Percentiles rank a stretch among this genome's conserved stretches.
These are phyloP conservation scores for Megathymus violae DNA, from an alignment of 1,140 invertebrate genomes.

Conservation along the genomic window DNA sequence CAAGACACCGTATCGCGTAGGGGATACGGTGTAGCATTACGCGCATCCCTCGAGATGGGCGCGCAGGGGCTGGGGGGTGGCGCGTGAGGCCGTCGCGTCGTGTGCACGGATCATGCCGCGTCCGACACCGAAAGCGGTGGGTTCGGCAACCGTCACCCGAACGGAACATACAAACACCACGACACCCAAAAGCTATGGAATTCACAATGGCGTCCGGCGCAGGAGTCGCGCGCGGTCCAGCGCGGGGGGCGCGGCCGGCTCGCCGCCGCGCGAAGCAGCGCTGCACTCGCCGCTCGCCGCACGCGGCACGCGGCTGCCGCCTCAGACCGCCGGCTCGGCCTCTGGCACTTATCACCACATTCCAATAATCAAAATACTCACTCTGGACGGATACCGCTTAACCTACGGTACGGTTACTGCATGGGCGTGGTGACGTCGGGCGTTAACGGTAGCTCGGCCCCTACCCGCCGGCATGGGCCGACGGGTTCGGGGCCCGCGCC, in stretches of 20 bases:
- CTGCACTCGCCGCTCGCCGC: conserved; percentile 14
- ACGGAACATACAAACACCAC: too few species aligned
- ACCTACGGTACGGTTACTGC: conserved; percentile 4
- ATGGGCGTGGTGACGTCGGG: too few species aligned
- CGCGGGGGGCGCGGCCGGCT: conserved; percentile 89
- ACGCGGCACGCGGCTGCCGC: conserved; percentile 3
- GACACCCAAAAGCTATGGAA: too few species aligned
- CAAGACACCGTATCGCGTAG: too few species aligned
- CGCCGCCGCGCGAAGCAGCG: conserved; percentile 90
- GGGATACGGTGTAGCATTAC: too few species aligned
- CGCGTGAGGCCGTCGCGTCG: too few species aligned
- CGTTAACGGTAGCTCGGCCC: not conserved
- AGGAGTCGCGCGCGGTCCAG: conserved; percentile 86
- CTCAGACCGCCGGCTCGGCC: conserved; percentile 19
- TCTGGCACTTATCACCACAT: conserved; percentile 20
- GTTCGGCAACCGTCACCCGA: too few species aligned
- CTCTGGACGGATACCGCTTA: not conserved
- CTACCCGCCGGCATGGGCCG: conserved; percentile 29
- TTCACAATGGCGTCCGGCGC: conserved; percentile 84
- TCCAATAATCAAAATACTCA: conserved; percentile 29
- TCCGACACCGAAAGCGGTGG: too few species aligned
- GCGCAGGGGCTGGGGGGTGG: too few species aligned
- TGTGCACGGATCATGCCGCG: too few species aligned
- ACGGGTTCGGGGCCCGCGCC: conserved; percentile 35
- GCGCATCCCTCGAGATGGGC: too few species aligned